Percentiles rank a stretch among this genome's conserved stretches.
Conservation (phyloP, 2,113 vertebrate genomes). For the Ibidorhyncha struthersii region DNA sequence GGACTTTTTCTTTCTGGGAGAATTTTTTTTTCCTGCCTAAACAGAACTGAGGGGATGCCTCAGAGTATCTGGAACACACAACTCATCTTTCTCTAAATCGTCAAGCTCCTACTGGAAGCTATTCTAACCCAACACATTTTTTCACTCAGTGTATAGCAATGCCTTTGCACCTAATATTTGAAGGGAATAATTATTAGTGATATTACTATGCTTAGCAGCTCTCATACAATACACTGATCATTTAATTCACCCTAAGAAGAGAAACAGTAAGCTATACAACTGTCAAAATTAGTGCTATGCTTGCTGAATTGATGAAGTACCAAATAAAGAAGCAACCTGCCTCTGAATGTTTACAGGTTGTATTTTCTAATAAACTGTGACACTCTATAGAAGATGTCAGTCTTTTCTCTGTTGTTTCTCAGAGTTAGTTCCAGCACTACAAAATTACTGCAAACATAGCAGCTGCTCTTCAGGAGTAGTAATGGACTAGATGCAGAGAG, state of each 20-base stretch:
- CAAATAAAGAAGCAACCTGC: not conserved
- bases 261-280: not conserved
- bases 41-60: not conserved
- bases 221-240: not conserved
- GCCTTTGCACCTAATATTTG: not conserved
- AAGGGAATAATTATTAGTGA: conserved; percentile 18
- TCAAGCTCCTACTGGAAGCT: not conserved
- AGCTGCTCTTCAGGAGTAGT: not conserved
- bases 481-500: accelerated
- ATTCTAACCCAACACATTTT: not conserved
- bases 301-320: not conserved
- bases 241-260: not conserved
- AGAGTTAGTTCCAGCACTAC: not conserved
- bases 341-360: not conserved
- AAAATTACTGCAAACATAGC: not conserved
- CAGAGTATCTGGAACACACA: not conserved
- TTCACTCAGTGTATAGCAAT: not conserved
- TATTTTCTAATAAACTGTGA: not conserved
- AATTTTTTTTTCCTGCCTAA: not conserved
- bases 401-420: not conserved
- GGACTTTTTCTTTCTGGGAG: not conserved
- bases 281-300: not conserved
- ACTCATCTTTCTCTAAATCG: not conserved
- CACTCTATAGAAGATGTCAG: not conserved
- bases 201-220: not conserved